phyloP scores from a whole-genome alignment of 2,888 invertebrate genomes.

The Mycalesis mineus region DNA sequence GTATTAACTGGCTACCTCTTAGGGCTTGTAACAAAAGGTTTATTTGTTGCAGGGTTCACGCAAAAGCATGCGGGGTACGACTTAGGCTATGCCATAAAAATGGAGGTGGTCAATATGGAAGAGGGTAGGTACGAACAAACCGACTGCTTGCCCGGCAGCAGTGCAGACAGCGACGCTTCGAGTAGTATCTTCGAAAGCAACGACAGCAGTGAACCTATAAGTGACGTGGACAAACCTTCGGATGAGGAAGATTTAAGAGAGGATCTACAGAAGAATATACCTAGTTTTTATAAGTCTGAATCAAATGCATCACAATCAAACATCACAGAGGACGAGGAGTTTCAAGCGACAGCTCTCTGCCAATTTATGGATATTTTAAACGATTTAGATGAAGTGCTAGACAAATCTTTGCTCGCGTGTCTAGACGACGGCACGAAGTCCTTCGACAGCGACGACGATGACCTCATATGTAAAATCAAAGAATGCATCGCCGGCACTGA shows the following conservation, averaged over 20 bases:
- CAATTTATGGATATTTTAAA: conserved; percentile 77
- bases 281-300: conserved; percentile 69
- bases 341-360: conserved; percentile 69
- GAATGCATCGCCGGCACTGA: conserved; percentile 54
- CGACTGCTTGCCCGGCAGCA: conserved; percentile 56
- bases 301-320: conserved; percentile 66
- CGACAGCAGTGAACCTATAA: conserved; percentile 49
- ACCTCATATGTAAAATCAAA: conserved; percentile 69
- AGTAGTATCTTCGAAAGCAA: conserved; percentile 55
- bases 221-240: conserved; percentile 55
- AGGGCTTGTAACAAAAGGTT: neutral
- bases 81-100: conserved; percentile 69
- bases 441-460: conserved; percentile 67
- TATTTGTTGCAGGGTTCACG: conserved; percentile 62
- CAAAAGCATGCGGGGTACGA: conserved; percentile 62
- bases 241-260: conserved; percentile 66
- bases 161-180: conserved; percentile 60
- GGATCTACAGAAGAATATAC: conserved; percentile 68
- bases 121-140: conserved; percentile 65
- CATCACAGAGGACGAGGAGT: conserved; percentile 69
- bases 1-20: too few relatives aligned
- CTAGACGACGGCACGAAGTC: conserved; percentile 59
- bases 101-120: conserved; percentile 64
- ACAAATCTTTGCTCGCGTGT: conserved; percentile 71
- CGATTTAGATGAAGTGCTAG: conserved; percentile 78